Evolutionary conservation across 2,797 vertebrate species (phyloP).

Genomic region (Chelon auratus): DNA sequence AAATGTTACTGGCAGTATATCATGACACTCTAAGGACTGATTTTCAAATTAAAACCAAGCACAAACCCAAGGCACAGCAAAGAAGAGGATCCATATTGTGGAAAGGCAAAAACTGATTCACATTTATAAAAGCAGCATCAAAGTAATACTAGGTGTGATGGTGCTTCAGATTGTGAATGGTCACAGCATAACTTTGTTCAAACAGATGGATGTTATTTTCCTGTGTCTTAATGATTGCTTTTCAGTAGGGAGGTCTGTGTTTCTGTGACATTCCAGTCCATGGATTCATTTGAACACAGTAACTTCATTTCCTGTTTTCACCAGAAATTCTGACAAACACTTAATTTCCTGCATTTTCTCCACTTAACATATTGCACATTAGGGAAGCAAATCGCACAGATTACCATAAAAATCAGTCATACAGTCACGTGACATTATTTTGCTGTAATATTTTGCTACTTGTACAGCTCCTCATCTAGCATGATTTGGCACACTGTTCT

Average conservation of each 20-base stretch:
- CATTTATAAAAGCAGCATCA: conserved; percentile 57
- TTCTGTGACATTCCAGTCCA: conserved; percentile 39
- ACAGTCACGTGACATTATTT: conserved; percentile 46
- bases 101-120: conserved; percentile 54
- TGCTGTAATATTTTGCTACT: conserved; percentile 57
- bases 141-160: conserved; percentile 26
- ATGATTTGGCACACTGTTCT: conserved; percentile 63
- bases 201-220: background rate
- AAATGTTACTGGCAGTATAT: conserved; percentile 56
- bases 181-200: conserved; percentile 15
- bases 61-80: conserved; percentile 53
- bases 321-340: background rate
- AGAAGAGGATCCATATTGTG: conserved; percentile 36
- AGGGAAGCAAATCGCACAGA: conserved; percentile 38
- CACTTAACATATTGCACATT: conserved; percentile 67
- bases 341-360: conserved; percentile 24
- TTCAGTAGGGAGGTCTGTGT: conserved; percentile 31
- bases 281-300: conserved; percentile 15
- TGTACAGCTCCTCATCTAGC: conserved; percentile 42
- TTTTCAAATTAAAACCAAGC: conserved; percentile 15
- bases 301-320: conserved; percentile 29
- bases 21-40: conserved; percentile 7
- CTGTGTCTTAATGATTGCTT: conserved; percentile 39
- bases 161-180: background rate
- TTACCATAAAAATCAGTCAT: conserved; percentile 31